Evolutionary conservation across 2,113 vertebrate genomes (phyloP).

Genomic region (Melanerpes formicivorus): DNA sequence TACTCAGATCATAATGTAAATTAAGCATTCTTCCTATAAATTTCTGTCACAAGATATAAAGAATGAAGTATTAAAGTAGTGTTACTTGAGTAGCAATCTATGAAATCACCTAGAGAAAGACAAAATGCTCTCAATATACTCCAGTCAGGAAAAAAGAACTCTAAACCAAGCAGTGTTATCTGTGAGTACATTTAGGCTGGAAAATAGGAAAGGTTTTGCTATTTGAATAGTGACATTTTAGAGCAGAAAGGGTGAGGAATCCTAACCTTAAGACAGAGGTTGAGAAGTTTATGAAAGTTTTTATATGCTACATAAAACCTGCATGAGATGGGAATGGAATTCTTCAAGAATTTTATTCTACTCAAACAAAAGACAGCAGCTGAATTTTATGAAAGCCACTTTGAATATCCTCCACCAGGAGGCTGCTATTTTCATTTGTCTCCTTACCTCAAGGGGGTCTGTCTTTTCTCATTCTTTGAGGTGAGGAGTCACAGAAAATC

Average conservation of each 20-base stretch:
- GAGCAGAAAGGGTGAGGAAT: not conserved
- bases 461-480: not conserved
- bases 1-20: not conserved
- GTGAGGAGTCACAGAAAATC: not conserved
- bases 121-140: not conserved
- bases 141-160: not conserved
- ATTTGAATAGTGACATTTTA: not conserved
- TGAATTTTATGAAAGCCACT: not conserved
- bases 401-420: not conserved
- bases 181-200: not conserved
- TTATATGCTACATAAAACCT: not conserved
- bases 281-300: not conserved
- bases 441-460: not conserved
- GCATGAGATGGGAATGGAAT: not conserved
- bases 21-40: not conserved
- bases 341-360: not conserved
- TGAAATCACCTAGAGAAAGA: not conserved
- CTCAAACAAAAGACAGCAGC: not conserved
- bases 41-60: not conserved
- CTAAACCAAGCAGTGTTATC: not conserved
- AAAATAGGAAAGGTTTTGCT: not conserved
- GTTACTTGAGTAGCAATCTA: not conserved
- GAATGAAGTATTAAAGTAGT: not conserved
- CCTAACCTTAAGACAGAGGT: not conserved
- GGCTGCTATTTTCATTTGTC: accelerated